Base-by-base conservation (phyloP, 1,140 invertebrate species). In the Drosophila micromelanica region DNA sequence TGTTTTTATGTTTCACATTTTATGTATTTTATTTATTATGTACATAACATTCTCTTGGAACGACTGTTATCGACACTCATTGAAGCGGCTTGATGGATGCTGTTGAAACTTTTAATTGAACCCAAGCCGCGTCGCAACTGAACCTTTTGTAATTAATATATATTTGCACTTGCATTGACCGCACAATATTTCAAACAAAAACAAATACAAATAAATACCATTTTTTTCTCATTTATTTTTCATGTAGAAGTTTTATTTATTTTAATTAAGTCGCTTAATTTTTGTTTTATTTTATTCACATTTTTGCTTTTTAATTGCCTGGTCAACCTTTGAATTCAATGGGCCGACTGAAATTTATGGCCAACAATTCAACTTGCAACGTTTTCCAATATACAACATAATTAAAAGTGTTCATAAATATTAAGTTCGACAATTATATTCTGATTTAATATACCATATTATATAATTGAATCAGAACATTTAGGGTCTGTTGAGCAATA, bases 101-200 rank as follows among this genome's bases (percentile, higher is more conserved):
- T 79, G 79, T 72, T 84, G 62, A 87, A 87, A 87, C 84, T 87
- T 87, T 87, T 87, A 87, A 87, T 87, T 89, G 84, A 73, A 69
- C 73, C 84, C 84, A 63, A 75, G 49, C 51, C 52, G 67, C 46
- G 30, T 3, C 57, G 40, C 11, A n/a, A 6, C 48, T 43, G 37
- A 73, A 62, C 46, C 11, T 42, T 52, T 38, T 27, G 73, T 72
- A 82, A 87, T 87, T 89, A 27, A 27, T 27, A 35, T 89, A 72
- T 89, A 75, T 79, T 82, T 76, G 59, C 65, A 63, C 48, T 74
- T 63, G 49, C 51, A 63, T 74, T 70, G 56, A 69, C 67, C 57
- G 32, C 52, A 64, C 67, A 75, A 63, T 63, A 49, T 46, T 46
- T 43, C 12, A 17, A 57, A 45, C 37, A 74, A 63, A 52, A 23